Evolutionary conservation across 2,888 invertebrate genomes (phyloP).

Genomic region (Ceramica pisi): DNA sequence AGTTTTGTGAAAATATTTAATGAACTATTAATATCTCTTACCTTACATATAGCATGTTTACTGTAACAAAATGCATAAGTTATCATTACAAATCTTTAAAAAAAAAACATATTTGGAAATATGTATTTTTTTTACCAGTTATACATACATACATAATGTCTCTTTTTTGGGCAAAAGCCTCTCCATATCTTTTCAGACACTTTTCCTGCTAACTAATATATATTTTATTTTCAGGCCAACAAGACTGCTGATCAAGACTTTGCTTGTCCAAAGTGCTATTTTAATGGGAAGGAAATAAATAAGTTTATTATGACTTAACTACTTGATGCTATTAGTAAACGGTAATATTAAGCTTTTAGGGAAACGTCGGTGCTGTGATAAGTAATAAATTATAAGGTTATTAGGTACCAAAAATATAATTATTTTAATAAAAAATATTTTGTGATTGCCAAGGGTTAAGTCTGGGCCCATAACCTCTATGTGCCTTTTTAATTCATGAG

Average conservation of each 20-base stretch:
- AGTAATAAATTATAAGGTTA: not conserved
- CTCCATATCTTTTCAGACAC: not conserved
- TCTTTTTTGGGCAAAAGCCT: not conserved
- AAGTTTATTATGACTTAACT: slow-evolving; percentile 73
- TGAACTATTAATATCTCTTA: no score
- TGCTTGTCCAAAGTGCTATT: slow-evolving; percentile 93
- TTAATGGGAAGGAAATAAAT: slow-evolving; percentile 80
- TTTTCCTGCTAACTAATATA: not conserved
- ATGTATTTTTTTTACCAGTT: no score
- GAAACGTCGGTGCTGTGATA: slow-evolving; percentile 60
- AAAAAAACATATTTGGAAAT: no score
- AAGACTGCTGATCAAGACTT: slow-evolving; percentile 92
- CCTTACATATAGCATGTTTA: no score
- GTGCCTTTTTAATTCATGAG: not conserved
- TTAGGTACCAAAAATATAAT: not conserved
- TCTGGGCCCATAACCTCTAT: not conserved
- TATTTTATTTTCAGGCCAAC: slow-evolving; percentile 91
- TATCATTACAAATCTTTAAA: no score
- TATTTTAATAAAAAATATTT: not conserved
- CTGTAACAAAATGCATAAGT: no score
- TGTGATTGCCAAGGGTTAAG: not conserved
- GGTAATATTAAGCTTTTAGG: slow-evolving; percentile 8
- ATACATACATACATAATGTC: no score
- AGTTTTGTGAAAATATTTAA: no score
- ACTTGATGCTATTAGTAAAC: slow-evolving; percentile 1